These are phyloP conservation scores for Tenthredo scrophulariae DNA, from an alignment of 2,888 invertebrate species.

Conservation along the genomic window DNA sequence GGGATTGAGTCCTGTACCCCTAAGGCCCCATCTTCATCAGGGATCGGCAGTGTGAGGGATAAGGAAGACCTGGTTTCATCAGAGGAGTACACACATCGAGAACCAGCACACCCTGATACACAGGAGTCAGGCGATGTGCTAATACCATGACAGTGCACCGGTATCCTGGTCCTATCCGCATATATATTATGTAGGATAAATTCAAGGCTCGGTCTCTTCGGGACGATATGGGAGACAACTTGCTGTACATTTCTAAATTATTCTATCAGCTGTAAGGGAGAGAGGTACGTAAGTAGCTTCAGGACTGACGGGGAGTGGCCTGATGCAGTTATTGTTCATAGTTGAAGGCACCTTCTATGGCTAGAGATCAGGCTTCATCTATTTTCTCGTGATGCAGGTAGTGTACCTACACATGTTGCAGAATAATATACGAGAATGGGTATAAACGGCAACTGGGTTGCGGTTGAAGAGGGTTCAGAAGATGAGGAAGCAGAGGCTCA, in stretches of 20 bases:
- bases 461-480: slow-evolving; percentile 18
- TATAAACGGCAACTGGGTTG: slow-evolving; percentile 15
- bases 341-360: neutral
- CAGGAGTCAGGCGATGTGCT: neutral
- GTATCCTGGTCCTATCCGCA: no score
- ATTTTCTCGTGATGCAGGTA: neutral
- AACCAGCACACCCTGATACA: neutral
- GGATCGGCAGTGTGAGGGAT: slow-evolving; percentile 68
- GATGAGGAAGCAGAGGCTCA: slow-evolving; percentile 28
- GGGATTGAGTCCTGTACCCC: neutral
- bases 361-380: neutral
- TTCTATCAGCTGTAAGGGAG: slow-evolving; percentile 52
- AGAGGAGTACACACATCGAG: neutral
- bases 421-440: neutral
- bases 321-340: slow-evolving; percentile 7
- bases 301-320: neutral
- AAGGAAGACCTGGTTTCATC: slow-evolving; percentile 53
- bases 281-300: neutral
- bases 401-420: neutral
- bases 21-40: slow-evolving; percentile 56
- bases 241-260: slow-evolving; percentile 52
- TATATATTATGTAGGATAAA: no score
- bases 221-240: no score
- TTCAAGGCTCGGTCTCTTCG: neutral
- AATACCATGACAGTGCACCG: neutral